Evolutionary conservation across 2,888 invertebrate species (phyloP).

Genomic region (Thelaira solivaga): DNA sequence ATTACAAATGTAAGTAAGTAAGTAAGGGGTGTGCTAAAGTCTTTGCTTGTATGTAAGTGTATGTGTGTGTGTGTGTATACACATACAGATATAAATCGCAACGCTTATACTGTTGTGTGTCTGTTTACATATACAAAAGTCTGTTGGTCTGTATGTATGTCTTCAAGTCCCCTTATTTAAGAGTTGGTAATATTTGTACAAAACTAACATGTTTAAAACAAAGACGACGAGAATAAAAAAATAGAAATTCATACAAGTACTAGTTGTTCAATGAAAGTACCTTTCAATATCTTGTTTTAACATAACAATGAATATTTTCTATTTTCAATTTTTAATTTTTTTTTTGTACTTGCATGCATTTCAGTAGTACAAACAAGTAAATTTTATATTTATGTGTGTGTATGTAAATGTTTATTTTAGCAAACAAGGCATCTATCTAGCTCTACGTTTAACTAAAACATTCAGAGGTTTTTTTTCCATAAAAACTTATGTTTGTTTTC

Average conservation of each 20-base stretch:
- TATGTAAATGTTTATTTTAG: neutral
- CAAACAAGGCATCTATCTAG: constrained; percentile 9
- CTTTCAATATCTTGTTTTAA: constrained; percentile 46
- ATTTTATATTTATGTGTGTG: neutral
- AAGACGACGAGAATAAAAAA: neutral
- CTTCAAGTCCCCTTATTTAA: constrained; percentile 11
- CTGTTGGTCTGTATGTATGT: neutral
- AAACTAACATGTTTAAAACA: constrained; percentile 37
- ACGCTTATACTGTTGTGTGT: neutral
- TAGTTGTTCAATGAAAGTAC: constrained; percentile 35
- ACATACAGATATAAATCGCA: neutral
- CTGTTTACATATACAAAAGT: neutral
- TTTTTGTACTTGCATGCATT: neutral
- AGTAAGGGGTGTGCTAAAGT: neutral
- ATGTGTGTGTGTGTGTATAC: neutral
- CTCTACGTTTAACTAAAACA: no score
- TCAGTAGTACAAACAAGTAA: neutral
- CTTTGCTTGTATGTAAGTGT: neutral
- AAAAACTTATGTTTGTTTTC: constrained; percentile 46
- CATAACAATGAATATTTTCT: constrained; percentile 36
- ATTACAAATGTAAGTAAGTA: constrained; percentile 24
- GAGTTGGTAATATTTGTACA: constrained; percentile 37
- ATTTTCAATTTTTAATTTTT: no score
- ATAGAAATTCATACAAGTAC: constrained; percentile 16
- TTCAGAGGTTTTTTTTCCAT: neutral